phyloP scores from a whole-genome alignment of 2,113 vertebrate species.

The Thymallus thymallus region DNA sequence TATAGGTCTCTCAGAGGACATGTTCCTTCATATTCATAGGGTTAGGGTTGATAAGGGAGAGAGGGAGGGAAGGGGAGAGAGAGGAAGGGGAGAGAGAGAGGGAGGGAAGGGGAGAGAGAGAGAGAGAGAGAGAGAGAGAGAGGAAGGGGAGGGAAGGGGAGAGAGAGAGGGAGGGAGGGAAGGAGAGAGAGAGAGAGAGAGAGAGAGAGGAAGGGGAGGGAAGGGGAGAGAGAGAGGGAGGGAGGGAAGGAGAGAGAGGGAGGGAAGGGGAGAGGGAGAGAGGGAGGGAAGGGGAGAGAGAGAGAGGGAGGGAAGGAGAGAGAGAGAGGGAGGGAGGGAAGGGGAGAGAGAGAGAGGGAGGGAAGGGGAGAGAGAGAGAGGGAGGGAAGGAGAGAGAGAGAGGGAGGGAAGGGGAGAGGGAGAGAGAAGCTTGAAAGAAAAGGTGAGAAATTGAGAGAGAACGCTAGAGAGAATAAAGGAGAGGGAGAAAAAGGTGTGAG shows the following conservation, averaged over 20 bases:
- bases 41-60: background rate
- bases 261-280: background rate
- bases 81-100: background rate
- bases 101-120: background rate
- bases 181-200: background rate
- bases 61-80: no score
- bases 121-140: background rate
- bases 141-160: background rate
- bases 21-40: background rate
- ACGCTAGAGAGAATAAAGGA: background rate
- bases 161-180: background rate
- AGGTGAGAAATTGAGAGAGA: background rate
- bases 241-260: no score
- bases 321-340: background rate
- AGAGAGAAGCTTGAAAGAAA: background rate
- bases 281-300: background rate
- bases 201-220: background rate
- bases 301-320: background rate
- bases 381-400: background rate
- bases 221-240: background rate
- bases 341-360: conserved; percentile 9
- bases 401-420: background rate
- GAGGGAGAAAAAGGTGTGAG: background rate
- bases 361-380: background rate
- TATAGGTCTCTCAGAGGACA: background rate